Evolutionary conservation across 2,113 vertebrate species (phyloP).

Genomic region (Pseudopipra pipra): DNA sequence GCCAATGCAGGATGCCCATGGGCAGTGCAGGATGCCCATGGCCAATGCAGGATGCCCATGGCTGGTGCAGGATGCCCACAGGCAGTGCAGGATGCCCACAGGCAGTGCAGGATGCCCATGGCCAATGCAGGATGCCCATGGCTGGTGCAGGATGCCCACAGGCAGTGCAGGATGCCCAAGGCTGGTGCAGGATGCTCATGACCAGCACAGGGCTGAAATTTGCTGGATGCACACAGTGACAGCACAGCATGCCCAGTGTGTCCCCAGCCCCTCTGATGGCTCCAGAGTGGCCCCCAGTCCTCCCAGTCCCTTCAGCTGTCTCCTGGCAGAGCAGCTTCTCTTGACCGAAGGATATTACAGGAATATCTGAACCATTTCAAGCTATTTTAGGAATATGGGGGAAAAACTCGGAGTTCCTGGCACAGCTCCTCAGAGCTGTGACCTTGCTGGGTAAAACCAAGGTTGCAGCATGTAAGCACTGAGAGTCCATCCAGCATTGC

Average conservation of each 20-base stretch:
- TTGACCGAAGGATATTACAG: neutral
- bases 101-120: neutral
- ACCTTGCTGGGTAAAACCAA: neutral
- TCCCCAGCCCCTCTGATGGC: neutral
- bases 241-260: accelerated
- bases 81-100: too few species aligned
- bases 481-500: neutral
- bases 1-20: too few species aligned
- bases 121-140: neutral
- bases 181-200: neutral
- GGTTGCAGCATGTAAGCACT: neutral
- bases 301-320: neutral
- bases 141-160: neutral
- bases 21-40: too few species aligned
- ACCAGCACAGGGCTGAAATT: neutral
- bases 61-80: neutral
- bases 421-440: neutral
- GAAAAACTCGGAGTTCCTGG: accelerated
- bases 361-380: neutral
- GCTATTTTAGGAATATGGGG: neutral
- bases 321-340: neutral
- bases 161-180: neutral
- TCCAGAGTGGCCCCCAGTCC: neutral
- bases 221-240: neutral
- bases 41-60: neutral